Base-by-base conservation (phyloP, 2,888 invertebrate species). In the Drosophila picticornis region DNA sequence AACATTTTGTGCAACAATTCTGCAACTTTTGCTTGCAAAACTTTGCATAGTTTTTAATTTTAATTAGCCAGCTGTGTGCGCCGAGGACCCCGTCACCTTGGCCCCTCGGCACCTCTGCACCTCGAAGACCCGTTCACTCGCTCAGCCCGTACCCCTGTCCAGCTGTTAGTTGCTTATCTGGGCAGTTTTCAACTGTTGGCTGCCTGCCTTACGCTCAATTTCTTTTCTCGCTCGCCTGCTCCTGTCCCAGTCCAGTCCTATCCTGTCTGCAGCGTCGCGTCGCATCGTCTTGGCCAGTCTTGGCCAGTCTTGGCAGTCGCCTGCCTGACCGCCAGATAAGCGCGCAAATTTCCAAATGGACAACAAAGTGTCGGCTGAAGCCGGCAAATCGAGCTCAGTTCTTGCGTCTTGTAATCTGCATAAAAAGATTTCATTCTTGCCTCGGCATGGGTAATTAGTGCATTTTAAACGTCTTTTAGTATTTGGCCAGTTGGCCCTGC, bases 141-240 rank as follows among this genome's bases (percentile, higher is more conserved):
- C 51, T 13, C 19, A 25, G 2, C 22, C 22, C 5, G 22, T n/a
- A 25, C 5, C 36, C 10, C 43, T 7, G 25, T 43, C 27, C 51
- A 48, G 31, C 73, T 56, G 56, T 55, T 36, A 50, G n/a, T 53
- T 56, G 65, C 83, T 88, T 84, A 84, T 84, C 84, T 86, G 60
- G 61, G 50, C 64, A 71, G 75, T 68, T 63, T 62, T 62, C 80
- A 77, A 63, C 74, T 70, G 77, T 70, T 66, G 65, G 80, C 87
- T 89, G 90, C 90, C 89, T 84, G 90, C 87, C 90, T 88, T 88
- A 88, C 90, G 90, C 85, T 88, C 88, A 90, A 86, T 90, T 90
- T 86, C 88, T 79, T 78, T 74, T 60, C 70, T 65, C 67, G 61
- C 62, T 59, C 43, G 62, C 55, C 57, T 48, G 48, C 53, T 51